These are phyloP conservation scores for Bimastos eiseni DNA, from an alignment of 2,888 invertebrate genomes.

Conservation along the genomic window DNA sequence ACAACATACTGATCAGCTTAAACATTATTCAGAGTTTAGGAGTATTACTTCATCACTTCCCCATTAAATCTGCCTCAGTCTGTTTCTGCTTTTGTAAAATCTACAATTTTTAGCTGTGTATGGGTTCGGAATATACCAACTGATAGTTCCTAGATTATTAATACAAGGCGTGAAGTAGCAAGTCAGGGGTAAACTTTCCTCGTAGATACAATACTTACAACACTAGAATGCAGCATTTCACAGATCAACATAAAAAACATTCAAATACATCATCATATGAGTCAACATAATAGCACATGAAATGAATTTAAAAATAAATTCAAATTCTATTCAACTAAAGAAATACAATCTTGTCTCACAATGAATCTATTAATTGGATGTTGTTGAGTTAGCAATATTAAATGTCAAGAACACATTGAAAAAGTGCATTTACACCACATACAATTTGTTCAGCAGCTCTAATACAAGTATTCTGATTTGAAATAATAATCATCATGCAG, in stretches of 20 bases:
- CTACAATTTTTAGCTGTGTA: background rate
- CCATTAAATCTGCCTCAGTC: background rate
- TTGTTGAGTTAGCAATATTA: background rate
- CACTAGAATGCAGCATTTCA: background rate
- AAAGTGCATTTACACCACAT: background rate
- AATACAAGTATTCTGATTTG: background rate
- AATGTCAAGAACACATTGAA: background rate
- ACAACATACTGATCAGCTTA: background rate
- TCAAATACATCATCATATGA: background rate
- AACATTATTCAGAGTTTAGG: background rate
- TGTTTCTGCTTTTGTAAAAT: background rate
- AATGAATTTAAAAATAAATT: background rate
- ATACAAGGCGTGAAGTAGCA: background rate
- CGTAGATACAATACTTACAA: background rate
- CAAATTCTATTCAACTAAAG: background rate
- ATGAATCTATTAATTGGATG: background rate
- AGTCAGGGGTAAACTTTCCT: background rate
- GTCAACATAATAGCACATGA: background rate
- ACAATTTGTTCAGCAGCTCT: slow-evolving; percentile 1
- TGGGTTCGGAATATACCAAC: background rate
- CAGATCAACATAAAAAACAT: background rate
- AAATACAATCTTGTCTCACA: background rate
- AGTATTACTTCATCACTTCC: no score
- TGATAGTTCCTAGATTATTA: background rate
- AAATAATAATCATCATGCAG: background rate